phyloP scores from a whole-genome alignment of 2,113 vertebrate species.

The Nibea albiflora region DNA sequence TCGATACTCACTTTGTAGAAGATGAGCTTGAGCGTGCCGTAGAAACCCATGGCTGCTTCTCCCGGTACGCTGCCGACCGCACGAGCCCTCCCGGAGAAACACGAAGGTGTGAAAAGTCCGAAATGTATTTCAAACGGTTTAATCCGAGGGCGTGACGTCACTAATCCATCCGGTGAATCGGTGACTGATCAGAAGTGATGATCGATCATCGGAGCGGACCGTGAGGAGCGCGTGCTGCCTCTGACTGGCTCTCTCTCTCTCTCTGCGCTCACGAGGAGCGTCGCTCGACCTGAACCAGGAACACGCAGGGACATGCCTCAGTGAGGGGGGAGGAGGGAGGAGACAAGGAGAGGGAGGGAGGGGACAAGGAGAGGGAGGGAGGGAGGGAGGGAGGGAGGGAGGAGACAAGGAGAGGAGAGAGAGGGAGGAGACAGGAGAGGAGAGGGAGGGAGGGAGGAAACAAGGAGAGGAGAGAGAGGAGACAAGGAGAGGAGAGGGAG shows the following conservation, averaged over 20 bases:
- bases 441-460: too few species aligned
- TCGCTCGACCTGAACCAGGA: conserved; percentile 44
- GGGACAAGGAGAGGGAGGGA: conserved; percentile 34
- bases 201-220: conserved; percentile 1
- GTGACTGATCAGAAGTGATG: background rate
- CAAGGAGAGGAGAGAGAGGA: too few species aligned
- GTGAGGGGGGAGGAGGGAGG: too few species aligned
- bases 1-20: conserved; percentile 95
- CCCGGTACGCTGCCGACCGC: conserved; percentile 40
- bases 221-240: background rate
- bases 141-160: conserved; percentile 27
- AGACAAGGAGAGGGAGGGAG: background rate
- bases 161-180: conserved; percentile 24
- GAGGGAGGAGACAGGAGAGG: too few species aligned
- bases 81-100: conserved; percentile 66
- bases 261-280: background rate
- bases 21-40: conserved; percentile 98
- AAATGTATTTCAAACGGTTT: too few species aligned
- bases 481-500: background rate
- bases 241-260: background rate
- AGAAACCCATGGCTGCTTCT: conserved; percentile 92
- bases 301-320: conserved; percentile 81
- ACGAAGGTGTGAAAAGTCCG: too few species aligned
- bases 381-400: background rate
- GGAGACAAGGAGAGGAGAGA: too few species aligned